Conservation (phyloP, 2,888 invertebrate genomes). For the Dasysyrphus albostriatus region DNA sequence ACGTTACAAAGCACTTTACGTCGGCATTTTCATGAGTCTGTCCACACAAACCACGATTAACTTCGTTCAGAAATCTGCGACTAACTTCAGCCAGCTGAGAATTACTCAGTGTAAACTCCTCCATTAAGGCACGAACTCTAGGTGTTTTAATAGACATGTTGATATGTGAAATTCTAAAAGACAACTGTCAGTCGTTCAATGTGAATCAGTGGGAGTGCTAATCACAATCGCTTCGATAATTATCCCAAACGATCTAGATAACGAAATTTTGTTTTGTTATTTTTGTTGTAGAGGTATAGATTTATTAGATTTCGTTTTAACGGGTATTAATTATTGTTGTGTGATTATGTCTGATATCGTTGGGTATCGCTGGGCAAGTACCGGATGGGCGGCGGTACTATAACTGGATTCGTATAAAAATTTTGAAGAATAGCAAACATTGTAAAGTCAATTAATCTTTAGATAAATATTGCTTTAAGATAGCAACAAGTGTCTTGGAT, state of each 20-base stretch:
- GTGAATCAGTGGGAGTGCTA: conserved; percentile 25
- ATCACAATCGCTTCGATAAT: conserved; percentile 40
- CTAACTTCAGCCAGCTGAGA: conserved; percentile 91
- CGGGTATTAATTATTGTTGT: conserved; percentile 21
- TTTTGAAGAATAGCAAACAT: conserved; percentile 9
- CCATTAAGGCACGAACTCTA: conserved; percentile 77
- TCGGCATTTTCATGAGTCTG: conserved; percentile 90
- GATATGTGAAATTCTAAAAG: conserved; percentile 51
- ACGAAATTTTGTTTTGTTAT: conserved; percentile 5
- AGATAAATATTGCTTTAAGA: conserved; percentile 2
- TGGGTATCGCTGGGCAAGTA: conserved; percentile 6
- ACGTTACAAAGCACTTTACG: conserved; percentile 97
- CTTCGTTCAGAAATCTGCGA: conserved; percentile 89
- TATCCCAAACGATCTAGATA: conserved; percentile 60
- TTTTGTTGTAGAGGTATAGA: conserved; percentile 10
- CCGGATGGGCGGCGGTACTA: background rate
- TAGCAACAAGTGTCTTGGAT: background rate
- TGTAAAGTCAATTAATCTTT: background rate
- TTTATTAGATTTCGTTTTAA: conserved; percentile 31
- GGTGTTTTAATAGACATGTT: conserved; percentile 83
- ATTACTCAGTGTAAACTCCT: conserved; percentile 91
- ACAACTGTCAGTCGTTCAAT: conserved; percentile 61
- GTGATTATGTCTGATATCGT: background rate
- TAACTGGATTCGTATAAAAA: conserved; percentile 19
- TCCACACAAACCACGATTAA: conserved; percentile 91